Evolutionary conservation across 2,888 invertebrate species (phyloP).

Genomic region (Leucoma salicis): DNA sequence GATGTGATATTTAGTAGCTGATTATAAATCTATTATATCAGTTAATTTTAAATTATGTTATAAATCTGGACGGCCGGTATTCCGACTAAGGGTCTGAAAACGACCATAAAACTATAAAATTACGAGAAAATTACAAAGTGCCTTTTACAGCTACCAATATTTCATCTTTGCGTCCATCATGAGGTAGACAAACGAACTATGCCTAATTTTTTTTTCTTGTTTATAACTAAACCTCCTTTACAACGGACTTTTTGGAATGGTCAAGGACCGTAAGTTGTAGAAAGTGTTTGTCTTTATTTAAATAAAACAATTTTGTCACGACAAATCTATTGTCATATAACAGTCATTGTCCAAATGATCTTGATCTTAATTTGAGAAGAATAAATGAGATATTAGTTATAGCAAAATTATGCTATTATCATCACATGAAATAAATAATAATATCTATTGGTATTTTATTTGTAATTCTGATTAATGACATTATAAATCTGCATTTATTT

Average conservation of each 20-base stretch:
- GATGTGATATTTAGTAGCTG: conserved; percentile 53
- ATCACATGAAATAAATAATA: too few species aligned
- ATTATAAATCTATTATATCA: conserved; percentile 53
- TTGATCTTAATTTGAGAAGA: conserved; percentile 60
- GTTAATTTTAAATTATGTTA: conserved; percentile 51
- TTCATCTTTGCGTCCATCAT: conserved; percentile 63
- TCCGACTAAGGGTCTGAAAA: conserved; percentile 57
- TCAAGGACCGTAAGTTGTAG: conserved; percentile 65
- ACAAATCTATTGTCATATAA: conserved; percentile 54
- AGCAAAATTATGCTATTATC: too few species aligned
- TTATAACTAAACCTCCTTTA: conserved; percentile 60
- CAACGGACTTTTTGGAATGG: conserved; percentile 59
- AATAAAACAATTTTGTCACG: conserved; percentile 66
- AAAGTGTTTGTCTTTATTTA: conserved; percentile 59
- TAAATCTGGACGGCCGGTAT: conserved; percentile 52
- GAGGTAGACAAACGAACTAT: conserved; percentile 36
- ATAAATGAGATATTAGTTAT: conserved; percentile 15
- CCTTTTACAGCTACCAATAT: conserved; percentile 69
- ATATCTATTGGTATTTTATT: too few species aligned
- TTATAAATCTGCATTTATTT: too few species aligned
- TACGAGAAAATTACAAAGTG: conserved; percentile 66
- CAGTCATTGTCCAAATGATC: conserved; percentile 52
- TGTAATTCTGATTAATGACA: too few species aligned
- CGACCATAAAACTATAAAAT: conserved; percentile 72
- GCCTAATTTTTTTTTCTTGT: conserved; percentile 38